These are phyloP conservation scores for Rotaria magnacalcarata DNA, from an alignment of 2,888 invertebrate genomes.

Conservation along the genomic window DNA sequence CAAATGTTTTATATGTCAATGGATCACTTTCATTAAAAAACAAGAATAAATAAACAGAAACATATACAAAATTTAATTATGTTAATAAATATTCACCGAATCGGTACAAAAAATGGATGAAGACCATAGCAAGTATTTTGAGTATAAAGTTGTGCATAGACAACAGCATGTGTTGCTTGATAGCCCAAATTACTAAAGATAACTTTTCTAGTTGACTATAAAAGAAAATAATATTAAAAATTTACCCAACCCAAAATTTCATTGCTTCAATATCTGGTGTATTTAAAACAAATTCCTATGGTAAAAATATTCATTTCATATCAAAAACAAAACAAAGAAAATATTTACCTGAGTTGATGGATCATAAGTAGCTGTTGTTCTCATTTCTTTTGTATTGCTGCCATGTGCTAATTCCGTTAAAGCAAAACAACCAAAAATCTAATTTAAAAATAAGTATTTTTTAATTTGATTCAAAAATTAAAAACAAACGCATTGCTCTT, in stretches of 20 bases:
- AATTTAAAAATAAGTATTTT: constrained; percentile 42
- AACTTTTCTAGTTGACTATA: background rate
- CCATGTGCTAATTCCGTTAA: constrained; percentile 85
- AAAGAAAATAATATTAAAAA: background rate
- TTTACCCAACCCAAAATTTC: constrained; percentile 69
- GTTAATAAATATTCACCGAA: constrained; percentile 62
- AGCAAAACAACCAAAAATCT: constrained; percentile 70
- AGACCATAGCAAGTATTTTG: constrained; percentile 78
- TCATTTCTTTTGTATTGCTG: constrained; percentile 80
- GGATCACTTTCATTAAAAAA: constrained; percentile 49
- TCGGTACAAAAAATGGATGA: constrained; percentile 80
- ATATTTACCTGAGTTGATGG: constrained; percentile 64
- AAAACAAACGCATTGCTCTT: constrained; percentile 49
- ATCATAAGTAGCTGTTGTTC: constrained; percentile 77
- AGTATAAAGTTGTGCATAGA: constrained; percentile 81
- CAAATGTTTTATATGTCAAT: constrained; percentile 55
- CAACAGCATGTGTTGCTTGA: constrained; percentile 76
- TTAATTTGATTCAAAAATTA: constrained; percentile 48
- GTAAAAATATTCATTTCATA: constrained; percentile 30
- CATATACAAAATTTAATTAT: too few relatives aligned
- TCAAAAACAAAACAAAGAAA: background rate
- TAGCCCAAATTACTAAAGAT: constrained; percentile 68
- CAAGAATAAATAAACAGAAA: background rate
- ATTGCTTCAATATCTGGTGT: constrained; percentile 74
- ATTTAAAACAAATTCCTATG: constrained; percentile 68